phyloP scores from a whole-genome alignment of 2,113 vertebrate genomes.

The Himantopus leucocephalus region DNA sequence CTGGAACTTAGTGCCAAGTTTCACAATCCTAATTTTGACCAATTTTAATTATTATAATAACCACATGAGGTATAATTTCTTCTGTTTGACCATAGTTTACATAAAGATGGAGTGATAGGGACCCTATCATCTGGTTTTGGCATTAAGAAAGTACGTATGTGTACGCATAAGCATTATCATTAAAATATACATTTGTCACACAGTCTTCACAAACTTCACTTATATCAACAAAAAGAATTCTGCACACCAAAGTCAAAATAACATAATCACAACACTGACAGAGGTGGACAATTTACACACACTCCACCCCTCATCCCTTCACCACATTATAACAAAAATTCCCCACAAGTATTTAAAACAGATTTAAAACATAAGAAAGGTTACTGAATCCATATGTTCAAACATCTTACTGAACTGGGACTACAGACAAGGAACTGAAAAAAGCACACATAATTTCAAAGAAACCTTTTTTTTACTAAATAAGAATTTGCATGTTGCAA shows the following conservation, averaged over 20 bases:
- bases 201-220: neutral
- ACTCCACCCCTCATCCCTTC: neutral
- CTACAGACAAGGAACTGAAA: neutral
- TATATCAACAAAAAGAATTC: neutral
- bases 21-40: neutral
- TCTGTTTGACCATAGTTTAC: neutral
- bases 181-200: neutral
- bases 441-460: neutral
- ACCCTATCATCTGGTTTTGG: neutral
- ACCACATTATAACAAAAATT: neutral
- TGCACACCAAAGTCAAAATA: neutral
- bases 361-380: neutral
- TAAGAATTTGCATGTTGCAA: neutral
- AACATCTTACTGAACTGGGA: neutral
- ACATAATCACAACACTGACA: neutral
- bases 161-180: neutral
- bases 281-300: neutral
- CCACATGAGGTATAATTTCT: neutral
- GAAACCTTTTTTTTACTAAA: neutral
- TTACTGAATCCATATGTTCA: neutral
- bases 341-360: neutral
- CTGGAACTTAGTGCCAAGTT: neutral
- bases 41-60: neutral
- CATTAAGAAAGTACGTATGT: neutral
- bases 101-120: neutral